Base-by-base conservation (phyloP, 2,888 invertebrate genomes). In the Mechanitis messenoides region DNA sequence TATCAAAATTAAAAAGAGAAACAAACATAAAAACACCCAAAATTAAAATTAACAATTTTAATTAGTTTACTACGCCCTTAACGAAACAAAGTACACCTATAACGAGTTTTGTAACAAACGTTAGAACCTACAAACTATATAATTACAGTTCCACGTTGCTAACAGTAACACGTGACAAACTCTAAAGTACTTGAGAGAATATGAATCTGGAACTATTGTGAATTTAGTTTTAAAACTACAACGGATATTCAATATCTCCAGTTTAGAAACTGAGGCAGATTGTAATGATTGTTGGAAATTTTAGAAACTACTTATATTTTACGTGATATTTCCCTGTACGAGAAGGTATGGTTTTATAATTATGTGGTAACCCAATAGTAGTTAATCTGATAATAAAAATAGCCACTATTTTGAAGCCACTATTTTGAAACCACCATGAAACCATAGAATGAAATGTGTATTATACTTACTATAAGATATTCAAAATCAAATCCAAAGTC, bases 121-220 rank as follows among this genome's bases (percentile, higher is more conserved):
- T 50, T 31, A 31, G 31, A 50, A 50, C 28, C 50, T 31, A 50
- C 50, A 50, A 50, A 50, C 50, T 50, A 50, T 50, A 50, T 50
- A 50, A 50, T 50, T 50, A 50, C 50, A 31, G 50, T 31, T 50
- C 50, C 9, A 9, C 9, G 7, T 31, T 31, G 31, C 20, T 50
- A 31, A 31, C 50, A 9, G 31, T 31, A 28, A 11, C 50, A 50
- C 31, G 50, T 50, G 50, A 50, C 50, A 50, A 50, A 50, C 50
- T 28, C 9, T 31, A 31, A 5, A 50, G 9, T 50, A 50, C 9
- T 50, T 50, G 6, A 31, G 28, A 9, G 31, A 31, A 50, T 31
- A 50, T 31, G 7, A 50, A 31, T 3, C n/a, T 47, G 6, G n/a
- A 50, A 50, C 31, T 50, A 50, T 50, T 50, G 9, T 31, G 7